These are phyloP conservation scores for Epiblema foenella DNA, from an alignment of 2,888 invertebrate genomes.

Conservation along the genomic window DNA sequence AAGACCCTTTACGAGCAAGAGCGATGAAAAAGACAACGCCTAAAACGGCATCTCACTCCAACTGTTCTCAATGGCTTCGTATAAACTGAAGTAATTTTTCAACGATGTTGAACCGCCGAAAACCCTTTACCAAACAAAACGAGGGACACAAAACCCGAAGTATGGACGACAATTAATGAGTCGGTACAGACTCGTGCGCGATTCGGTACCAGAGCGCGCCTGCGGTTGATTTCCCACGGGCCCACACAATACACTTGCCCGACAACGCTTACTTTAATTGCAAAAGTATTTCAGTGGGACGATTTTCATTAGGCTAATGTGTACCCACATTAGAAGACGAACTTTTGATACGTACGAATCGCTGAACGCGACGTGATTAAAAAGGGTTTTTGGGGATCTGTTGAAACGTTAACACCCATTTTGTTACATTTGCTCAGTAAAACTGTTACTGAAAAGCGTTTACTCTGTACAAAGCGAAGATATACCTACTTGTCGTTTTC, in stretches of 20 bases:
- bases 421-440: conserved; percentile 2
- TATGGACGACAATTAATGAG: conserved; percentile 56
- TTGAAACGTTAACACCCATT: conserved; percentile 38
- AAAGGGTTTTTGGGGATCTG: conserved; percentile 49
- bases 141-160: conserved; percentile 30
- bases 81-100: conserved; percentile 1
- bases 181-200: conserved; percentile 52
- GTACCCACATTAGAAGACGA: conserved; percentile 49
- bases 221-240: conserved; percentile 68
- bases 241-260: conserved; percentile 54
- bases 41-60: neutral
- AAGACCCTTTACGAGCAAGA: too few species aligned
- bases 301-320: conserved; percentile 68
- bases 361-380: conserved; percentile 52
- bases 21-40: neutral
- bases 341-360: conserved; percentile 52
- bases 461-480: neutral
- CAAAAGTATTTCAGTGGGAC: conserved; percentile 65
- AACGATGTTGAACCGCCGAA: neutral
- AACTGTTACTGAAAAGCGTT: neutral
- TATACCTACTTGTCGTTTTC: neutral
- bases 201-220: conserved; percentile 55
- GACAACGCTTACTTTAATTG: conserved; percentile 68
- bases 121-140: conserved; percentile 27
- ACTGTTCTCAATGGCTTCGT: neutral